These are phyloP conservation scores for Netelia virgata DNA, from an alignment of 2,888 invertebrate species.

Conservation along the genomic window DNA sequence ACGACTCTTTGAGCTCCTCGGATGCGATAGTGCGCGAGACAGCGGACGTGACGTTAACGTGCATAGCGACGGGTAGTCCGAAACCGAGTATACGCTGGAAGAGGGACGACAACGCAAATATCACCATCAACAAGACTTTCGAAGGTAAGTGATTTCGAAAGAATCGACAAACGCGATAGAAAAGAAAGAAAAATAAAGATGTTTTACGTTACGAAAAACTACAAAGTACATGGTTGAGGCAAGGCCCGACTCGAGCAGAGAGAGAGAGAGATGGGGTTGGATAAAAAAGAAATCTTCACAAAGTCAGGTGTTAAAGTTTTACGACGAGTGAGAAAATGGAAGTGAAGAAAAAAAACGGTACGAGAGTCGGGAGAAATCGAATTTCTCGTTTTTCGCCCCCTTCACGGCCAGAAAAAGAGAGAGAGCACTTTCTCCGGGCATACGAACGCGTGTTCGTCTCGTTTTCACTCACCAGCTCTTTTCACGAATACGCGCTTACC, in stretches of 20 bases:
- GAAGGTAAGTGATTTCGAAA: constrained; percentile 87
- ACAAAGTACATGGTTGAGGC: constrained; percentile 42
- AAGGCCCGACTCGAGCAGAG: neutral
- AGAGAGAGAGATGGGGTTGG: neutral
- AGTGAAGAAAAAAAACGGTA: constrained; percentile 49
- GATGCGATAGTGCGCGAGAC: constrained; percentile 96
- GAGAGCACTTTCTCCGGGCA: constrained; percentile 18
- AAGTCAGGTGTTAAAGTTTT: constrained; percentile 70
- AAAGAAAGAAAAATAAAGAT: constrained; percentile 26
- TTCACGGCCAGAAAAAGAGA: constrained; percentile 3
- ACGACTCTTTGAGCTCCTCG: constrained; percentile 95
- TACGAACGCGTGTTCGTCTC: constrained; percentile 43
- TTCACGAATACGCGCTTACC: constrained; percentile 43
- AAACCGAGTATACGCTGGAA: constrained; percentile 96
- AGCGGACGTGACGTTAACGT: constrained; percentile 94
- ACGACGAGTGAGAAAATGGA: constrained; percentile 65
- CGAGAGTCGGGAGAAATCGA: constrained; percentile 16
- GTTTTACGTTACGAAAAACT: constrained; percentile 34
- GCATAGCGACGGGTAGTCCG: constrained; percentile 95
- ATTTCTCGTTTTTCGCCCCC: neutral
- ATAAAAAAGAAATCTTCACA: constrained; percentile 62
- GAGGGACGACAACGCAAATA: constrained; percentile 94
- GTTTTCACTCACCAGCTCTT: constrained; percentile 56
- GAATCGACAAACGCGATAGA: neutral
- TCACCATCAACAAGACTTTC: constrained; percentile 93